A percentile compares a stretch with the other conserved stretches of the same genome.
Conservation (phyloP, 2,113 vertebrate genomes). For the Myotis lucifugus region DNA sequence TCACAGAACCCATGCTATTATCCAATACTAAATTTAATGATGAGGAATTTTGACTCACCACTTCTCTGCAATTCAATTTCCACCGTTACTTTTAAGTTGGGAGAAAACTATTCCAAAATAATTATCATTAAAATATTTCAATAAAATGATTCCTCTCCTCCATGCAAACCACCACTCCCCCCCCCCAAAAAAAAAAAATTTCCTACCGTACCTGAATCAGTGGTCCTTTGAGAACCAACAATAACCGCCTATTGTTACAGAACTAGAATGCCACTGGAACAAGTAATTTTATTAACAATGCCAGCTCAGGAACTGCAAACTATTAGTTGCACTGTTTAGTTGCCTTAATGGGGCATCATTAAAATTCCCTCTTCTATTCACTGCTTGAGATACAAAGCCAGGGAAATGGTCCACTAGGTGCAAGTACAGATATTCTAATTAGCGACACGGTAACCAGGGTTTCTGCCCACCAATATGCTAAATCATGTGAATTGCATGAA, state of each 20-base stretch:
- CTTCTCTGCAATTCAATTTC: constrained; percentile 1
- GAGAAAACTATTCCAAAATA: neutral
- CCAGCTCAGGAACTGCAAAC: constrained; percentile 47
- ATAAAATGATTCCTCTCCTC: constrained; percentile 8
- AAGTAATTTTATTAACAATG: constrained; percentile 62
- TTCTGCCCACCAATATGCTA: constrained; percentile 35
- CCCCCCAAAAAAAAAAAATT: neutral
- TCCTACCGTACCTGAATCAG: neutral
- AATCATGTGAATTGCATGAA: constrained; percentile 32
- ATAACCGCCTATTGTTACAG: constrained; percentile 23
- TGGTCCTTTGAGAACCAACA: constrained; percentile 8
- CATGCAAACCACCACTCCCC: neutral
- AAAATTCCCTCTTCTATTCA: constrained; percentile 64
- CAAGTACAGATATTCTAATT: constrained; percentile 56
- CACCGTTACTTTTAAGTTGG: constrained; percentile 34
- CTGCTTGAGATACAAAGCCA: constrained; percentile 64
- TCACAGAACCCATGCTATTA: neutral
- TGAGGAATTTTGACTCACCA: neutral
- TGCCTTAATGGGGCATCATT: constrained; percentile 69
- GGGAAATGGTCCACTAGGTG: constrained; percentile 48
- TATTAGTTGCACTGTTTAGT: constrained; percentile 30
- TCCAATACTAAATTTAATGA: neutral
- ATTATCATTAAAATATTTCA: neutral
- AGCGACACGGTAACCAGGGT: constrained; percentile 13
- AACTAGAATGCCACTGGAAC: constrained; percentile 41